Conservation (phyloP, 2,113 vertebrate species). For the Cyprinus carpio region DNA sequence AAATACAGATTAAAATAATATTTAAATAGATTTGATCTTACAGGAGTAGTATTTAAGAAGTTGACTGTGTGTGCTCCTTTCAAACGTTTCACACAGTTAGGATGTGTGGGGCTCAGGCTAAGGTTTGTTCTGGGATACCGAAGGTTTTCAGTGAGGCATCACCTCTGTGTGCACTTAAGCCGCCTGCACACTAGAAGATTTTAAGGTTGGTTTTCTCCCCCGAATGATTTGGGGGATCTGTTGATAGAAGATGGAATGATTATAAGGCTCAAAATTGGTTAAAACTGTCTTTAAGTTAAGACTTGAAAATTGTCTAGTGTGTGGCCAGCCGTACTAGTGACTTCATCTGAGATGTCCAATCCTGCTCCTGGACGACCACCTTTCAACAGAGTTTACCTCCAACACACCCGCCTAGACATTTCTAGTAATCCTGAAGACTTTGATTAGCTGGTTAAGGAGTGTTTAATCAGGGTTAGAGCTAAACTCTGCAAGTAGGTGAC, state of each 20-base stretch:
- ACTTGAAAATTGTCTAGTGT: too few species aligned
- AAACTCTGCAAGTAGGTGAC: not conserved
- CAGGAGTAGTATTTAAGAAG: slow-evolving; percentile 23
- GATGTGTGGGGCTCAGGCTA: not conserved
- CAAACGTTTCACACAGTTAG: not conserved
- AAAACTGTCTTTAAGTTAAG: too few species aligned
- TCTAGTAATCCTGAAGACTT: not conserved
- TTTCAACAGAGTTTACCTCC: not conserved
- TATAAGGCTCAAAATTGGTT: too few species aligned
- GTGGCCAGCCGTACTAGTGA: too few species aligned
- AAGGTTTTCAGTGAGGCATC: not conserved
- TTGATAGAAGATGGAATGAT: too few species aligned
- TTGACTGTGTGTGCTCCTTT: not conserved
- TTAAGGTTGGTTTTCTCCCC: too few species aligned
- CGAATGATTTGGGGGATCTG: too few species aligned
- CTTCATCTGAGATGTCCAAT: not conserved
- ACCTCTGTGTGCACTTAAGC: not conserved
- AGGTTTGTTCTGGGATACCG: not conserved
- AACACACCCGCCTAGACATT: not conserved
- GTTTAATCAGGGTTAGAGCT: not conserved
- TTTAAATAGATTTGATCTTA: slow-evolving; percentile 45
- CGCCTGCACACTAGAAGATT: too few species aligned
- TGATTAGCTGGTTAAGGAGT: not conserved
- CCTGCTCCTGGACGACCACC: not conserved
- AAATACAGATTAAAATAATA: slow-evolving; percentile 33